These are phyloP conservation scores for Capitulum mitella DNA, from an alignment of 2,888 invertebrate genomes.

Conservation along the genomic window DNA sequence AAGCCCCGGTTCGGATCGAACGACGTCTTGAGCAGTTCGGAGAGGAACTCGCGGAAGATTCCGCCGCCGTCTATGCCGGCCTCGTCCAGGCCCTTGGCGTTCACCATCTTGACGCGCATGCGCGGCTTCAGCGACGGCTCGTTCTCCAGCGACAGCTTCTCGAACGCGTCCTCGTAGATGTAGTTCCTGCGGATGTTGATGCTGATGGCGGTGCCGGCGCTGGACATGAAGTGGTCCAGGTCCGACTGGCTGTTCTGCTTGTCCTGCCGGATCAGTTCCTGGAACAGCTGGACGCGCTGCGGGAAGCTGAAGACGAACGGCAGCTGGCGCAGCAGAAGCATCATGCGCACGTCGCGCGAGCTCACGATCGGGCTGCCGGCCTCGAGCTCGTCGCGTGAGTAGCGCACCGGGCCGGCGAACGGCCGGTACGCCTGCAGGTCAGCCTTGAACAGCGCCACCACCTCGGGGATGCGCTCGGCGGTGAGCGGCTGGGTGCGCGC, in stretches of 20 bases:
- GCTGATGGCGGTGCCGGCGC: conserved; percentile 56
- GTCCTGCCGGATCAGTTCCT: conserved; percentile 59
- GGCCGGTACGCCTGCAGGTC: conserved; percentile 5
- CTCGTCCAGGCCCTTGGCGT: conserved; percentile 83
- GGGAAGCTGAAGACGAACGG: conserved; percentile 92
- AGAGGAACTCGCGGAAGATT: conserved; percentile 88
- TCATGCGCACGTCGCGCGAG: conserved; percentile 75
- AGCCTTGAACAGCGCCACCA: conserved; percentile 7
- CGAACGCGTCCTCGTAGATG: conserved; percentile 97
- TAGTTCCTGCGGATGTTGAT: conserved; percentile 77
- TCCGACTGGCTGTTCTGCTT: conserved; percentile 67
- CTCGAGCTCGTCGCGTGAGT: conserved; percentile 44
- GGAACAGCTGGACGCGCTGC: conserved; percentile 76
- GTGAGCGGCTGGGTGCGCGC: conserved; percentile 31
- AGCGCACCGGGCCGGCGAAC: conserved; percentile 2
- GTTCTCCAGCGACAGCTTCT: conserved; percentile 81
- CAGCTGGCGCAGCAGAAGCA: conserved; percentile 81
- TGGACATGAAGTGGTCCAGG: conserved; percentile 62
- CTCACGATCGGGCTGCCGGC: conserved; percentile 66
- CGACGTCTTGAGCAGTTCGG: conserved; percentile 85
- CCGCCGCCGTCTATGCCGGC: conserved; percentile 98
- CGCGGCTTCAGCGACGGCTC: conserved; percentile 79
- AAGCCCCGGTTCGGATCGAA: conserved; percentile 96
- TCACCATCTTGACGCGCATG: conserved; percentile 81
- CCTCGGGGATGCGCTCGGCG: conserved; percentile 27